A percentile compares a stretch with the other conserved stretches of the same genome.
These are phyloP conservation scores for Contarinia nasturtii DNA, from an alignment of 1,140 invertebrate species.

Conservation along the genomic window DNA sequence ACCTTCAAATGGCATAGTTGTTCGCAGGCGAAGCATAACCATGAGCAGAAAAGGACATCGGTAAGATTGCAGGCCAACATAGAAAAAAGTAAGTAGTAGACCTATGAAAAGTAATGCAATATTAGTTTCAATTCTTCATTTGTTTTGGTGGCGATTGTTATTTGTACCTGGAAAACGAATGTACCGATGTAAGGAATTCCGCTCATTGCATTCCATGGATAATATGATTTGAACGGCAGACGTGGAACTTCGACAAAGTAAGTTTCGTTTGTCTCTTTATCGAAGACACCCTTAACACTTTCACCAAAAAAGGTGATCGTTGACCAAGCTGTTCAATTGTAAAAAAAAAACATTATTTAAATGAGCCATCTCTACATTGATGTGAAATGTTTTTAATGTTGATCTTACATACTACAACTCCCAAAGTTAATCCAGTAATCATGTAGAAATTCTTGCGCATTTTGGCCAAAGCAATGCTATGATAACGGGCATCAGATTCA, in stretches of 20 bases:
- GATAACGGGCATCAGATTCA: conserved; percentile 59
- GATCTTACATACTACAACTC: conserved; percentile 28
- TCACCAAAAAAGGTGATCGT: conserved; percentile 59
- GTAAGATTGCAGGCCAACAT: conserved; percentile 49
- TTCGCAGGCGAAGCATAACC: conserved; percentile 65
- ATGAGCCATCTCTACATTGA: neutral
- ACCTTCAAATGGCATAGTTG: conserved; percentile 59
- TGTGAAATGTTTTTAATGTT: neutral
- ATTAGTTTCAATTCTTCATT: too few relatives aligned
- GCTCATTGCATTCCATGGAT: conserved; percentile 48
- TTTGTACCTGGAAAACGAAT: conserved; percentile 37
- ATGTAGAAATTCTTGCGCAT: conserved; percentile 50
- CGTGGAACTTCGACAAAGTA: conserved; percentile 45
- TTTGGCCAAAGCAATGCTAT: conserved; percentile 50
- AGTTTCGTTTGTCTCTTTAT: conserved; percentile 53
- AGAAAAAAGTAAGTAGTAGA: conserved; percentile 54
- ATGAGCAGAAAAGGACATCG: conserved; percentile 62
- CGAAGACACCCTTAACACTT: conserved; percentile 39
- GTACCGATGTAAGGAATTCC: conserved; percentile 43
- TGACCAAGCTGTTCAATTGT: conserved; percentile 34
- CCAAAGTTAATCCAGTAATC: conserved; percentile 37
- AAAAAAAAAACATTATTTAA: conserved; percentile 3
- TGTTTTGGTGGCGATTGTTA: neutral
- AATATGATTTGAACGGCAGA: conserved; percentile 50
- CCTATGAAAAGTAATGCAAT: too few relatives aligned